Percentiles rank a stretch among this genome's conserved stretches.
phyloP scores from a whole-genome alignment of 2,797 vertebrate genomes.

The Sarcoramphus papa region DNA sequence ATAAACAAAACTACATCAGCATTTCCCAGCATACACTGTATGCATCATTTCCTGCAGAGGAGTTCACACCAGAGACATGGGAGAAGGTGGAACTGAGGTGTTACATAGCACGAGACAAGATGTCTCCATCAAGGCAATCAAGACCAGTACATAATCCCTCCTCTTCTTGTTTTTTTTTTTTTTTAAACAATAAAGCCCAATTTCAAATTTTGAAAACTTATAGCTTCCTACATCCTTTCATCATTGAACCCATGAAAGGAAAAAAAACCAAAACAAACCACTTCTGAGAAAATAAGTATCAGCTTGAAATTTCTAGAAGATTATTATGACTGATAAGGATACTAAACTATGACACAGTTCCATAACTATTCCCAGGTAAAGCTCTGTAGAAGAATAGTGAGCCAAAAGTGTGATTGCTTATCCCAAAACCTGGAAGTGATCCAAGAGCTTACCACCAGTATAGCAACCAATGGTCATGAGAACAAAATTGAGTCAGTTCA shows the following conservation, averaged over 20 bases:
- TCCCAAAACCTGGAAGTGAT: background rate
- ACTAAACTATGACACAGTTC: background rate
- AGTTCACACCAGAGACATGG: background rate
- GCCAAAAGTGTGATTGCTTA: background rate
- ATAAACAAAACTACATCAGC: background rate
- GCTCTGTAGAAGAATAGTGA: background rate
- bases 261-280: background rate
- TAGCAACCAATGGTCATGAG: rapidly evolving
- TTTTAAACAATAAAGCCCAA: background rate
- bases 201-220: background rate
- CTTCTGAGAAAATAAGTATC: background rate
- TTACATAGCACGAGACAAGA: background rate
- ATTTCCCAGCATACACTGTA: background rate
- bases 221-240: background rate
- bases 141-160: background rate
- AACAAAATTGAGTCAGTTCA: background rate
- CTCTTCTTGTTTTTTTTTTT: background rate
- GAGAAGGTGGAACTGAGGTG: background rate
- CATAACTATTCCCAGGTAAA: background rate
- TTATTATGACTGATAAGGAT: background rate
- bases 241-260: background rate
- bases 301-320: background rate
- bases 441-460: background rate
- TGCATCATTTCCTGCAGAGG: background rate
- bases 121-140: background rate